Evolutionary conservation across 1,140 invertebrate species (phyloP).

Genomic region (Heliconius congener): DNA sequence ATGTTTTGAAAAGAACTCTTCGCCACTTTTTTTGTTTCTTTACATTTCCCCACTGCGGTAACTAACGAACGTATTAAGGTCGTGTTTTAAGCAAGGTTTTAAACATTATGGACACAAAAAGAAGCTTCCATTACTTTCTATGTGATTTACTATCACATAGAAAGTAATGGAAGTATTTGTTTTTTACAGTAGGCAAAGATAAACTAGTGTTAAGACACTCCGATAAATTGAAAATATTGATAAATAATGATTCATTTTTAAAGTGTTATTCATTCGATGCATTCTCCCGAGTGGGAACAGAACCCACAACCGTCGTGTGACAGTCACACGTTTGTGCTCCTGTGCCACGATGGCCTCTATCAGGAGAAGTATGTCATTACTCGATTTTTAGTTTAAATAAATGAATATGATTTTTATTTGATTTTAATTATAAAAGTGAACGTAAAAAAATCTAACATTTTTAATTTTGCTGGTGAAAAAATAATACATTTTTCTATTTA

Average conservation of each 20-base stretch:
- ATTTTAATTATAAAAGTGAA: neutral
- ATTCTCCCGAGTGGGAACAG: no score
- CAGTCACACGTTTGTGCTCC: no score
- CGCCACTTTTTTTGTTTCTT: conserved; percentile 21
- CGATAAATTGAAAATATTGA: no score
- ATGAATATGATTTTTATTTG: neutral
- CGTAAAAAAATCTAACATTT: neutral
- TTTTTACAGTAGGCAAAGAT: neutral
- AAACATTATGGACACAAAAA: conserved; percentile 6
- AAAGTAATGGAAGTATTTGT: neutral
- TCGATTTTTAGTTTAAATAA: neutral
- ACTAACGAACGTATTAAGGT: conserved; percentile 21
- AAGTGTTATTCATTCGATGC: no score
- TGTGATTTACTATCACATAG: neutral
- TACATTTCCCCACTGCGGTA: conserved; percentile 17
- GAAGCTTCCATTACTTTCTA: neutral
- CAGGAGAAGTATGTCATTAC: neutral
- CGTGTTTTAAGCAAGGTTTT: conserved; percentile 15
- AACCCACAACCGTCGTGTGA: no score
- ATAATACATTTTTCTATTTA: conserved; percentile 9
- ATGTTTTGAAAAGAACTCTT: conserved; percentile 20
- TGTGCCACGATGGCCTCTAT: no score
- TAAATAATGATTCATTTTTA: no score
- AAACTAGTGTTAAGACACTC: no score
- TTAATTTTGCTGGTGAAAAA: neutral